These are phyloP conservation scores for Stegastes partitus DNA, from an alignment of 2,113 vertebrate species.

Conservation along the genomic window DNA sequence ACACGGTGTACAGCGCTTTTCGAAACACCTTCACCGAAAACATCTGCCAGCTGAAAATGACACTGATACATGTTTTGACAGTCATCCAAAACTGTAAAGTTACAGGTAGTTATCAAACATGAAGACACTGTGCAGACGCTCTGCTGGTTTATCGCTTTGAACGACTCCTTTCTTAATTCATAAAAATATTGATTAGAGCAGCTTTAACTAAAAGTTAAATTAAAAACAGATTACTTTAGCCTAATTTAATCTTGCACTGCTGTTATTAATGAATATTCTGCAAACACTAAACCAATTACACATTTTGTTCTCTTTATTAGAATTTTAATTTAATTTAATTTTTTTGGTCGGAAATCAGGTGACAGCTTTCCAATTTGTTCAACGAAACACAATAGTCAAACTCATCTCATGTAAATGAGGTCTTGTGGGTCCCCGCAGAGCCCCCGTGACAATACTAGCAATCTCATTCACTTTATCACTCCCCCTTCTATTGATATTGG, in stretches of 20 bases:
- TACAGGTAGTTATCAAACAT: not conserved
- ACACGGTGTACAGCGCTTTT: not conserved
- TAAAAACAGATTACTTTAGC: not conserved
- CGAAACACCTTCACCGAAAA: constrained; percentile 26
- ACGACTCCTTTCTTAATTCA: not conserved
- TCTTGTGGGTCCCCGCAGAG: constrained; percentile 50
- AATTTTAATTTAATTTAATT: constrained; percentile 37
- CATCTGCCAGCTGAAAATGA: constrained; percentile 15
- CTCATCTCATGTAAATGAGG: constrained; percentile 61
- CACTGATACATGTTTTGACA: not conserved
- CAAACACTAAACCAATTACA: constrained; percentile 19
- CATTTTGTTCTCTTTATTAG: constrained; percentile 15
- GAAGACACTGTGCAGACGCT: not conserved
- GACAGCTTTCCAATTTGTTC: constrained; percentile 45
- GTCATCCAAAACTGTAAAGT: constrained; percentile 16
- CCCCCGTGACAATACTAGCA: constrained; percentile 50
- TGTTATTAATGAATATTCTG: constrained; percentile 17
- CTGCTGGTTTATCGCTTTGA: not conserved
- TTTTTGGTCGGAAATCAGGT: constrained; percentile 33
- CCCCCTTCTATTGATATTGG: constrained; percentile 61
- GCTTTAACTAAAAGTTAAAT: constrained; percentile 13
- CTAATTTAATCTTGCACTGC: not conserved
- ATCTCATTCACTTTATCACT: constrained; percentile 68
- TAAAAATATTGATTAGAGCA: not conserved
- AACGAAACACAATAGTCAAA: constrained; percentile 51